Percentiles rank a stretch among this genome's conserved stretches.
phyloP scores from a whole-genome alignment of 2,113 vertebrate species.

The Chaetorhynchus papuensis region DNA sequence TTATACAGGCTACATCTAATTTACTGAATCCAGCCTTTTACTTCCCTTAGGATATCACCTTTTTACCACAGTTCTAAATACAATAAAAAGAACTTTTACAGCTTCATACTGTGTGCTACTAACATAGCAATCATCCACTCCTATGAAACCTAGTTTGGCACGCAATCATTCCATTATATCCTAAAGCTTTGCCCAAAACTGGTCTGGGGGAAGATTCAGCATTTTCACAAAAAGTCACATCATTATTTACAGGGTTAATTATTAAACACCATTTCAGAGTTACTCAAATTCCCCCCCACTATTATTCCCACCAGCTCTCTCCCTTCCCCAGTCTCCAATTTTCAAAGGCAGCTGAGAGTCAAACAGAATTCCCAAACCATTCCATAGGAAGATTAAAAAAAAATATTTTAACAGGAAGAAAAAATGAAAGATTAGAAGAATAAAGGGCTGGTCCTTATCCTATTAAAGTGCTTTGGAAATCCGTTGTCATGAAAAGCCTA shows the following conservation, averaged over 20 bases:
- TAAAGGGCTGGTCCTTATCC: background rate
- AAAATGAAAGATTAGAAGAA: background rate
- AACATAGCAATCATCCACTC: background rate
- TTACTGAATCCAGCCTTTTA: background rate
- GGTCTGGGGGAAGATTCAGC: background rate
- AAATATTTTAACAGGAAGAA: background rate
- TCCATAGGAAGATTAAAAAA: background rate
- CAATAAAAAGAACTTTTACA: background rate
- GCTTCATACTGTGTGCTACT: background rate
- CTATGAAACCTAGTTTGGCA: background rate
- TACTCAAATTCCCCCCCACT: background rate
- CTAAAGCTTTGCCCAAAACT: background rate
- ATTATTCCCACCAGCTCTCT: background rate
- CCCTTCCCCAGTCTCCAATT: background rate
- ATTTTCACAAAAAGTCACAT: background rate
- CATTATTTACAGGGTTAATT: background rate
- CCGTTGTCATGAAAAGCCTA: accelerated
- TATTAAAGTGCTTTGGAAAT: background rate
- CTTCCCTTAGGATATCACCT: background rate
- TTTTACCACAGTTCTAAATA: background rate
- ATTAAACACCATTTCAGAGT: background rate
- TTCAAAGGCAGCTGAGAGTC: background rate
- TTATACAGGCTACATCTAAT: background rate
- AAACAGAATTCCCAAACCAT: background rate
- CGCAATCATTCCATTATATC: background rate